These are phyloP conservation scores for Cossypha caffra DNA, from an alignment of 2,797 vertebrate species.

Conservation along the genomic window DNA sequence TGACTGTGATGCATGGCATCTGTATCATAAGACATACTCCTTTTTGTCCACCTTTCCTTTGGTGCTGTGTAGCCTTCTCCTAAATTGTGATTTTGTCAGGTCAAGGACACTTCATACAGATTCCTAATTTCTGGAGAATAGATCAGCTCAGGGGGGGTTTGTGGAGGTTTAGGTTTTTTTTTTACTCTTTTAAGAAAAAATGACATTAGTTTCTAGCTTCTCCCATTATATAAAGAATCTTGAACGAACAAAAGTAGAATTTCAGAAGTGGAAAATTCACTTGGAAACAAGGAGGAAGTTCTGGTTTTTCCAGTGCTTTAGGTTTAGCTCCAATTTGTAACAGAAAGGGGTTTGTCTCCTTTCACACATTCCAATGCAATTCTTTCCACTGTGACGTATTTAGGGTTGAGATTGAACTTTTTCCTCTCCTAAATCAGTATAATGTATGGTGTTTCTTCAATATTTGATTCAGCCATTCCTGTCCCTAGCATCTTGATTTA, in stretches of 20 bases:
- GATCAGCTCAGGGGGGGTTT: neutral
- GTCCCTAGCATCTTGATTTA: neutral
- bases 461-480: neutral
- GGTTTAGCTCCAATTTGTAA: neutral
- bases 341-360: neutral
- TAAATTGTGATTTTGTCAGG: neutral
- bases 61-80: neutral
- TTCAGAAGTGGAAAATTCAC: neutral
- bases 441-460: neutral
- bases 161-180: neutral
- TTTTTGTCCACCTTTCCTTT: neutral
- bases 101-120: neutral
- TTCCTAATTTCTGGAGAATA: neutral
- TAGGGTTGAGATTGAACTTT: neutral
- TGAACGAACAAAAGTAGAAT: neutral
- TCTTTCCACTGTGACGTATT: neutral
- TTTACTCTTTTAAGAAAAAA: neutral
- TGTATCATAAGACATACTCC: neutral
- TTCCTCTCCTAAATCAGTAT: neutral
- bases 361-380: neutral
- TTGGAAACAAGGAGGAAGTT: neutral
- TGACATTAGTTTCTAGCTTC: neutral
- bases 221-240: neutral
- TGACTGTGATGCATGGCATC: neutral
- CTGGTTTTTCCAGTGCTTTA: neutral